These are phyloP conservation scores for Oligia latruncula DNA, from an alignment of 2,888 invertebrate species.

Conservation along the genomic window DNA sequence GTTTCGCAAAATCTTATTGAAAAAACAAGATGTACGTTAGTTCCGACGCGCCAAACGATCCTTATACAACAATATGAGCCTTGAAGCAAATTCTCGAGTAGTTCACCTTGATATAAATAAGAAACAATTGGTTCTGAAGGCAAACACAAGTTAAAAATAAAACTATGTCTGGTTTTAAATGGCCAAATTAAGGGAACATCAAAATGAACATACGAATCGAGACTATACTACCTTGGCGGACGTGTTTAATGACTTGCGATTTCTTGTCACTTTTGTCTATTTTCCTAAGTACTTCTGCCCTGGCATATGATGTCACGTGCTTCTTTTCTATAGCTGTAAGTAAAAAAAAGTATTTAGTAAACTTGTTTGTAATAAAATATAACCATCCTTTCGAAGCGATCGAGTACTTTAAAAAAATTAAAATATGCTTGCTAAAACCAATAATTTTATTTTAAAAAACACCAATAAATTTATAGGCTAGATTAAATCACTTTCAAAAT, in stretches of 20 bases:
- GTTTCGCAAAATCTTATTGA: neutral
- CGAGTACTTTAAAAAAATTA: no score
- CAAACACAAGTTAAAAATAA: neutral
- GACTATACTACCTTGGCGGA: constrained; percentile 18
- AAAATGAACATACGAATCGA: neutral
- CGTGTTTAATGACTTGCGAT: constrained; percentile 27
- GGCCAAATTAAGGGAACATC: neutral
- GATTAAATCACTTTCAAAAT: neutral
- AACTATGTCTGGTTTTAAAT: neutral
- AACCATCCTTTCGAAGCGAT: rapidly evolving
- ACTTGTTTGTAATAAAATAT: no score
- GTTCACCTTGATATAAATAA: neutral
- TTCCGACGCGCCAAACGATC: neutral
- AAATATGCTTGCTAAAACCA: neutral
- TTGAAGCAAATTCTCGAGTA: neutral
- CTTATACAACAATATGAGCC: neutral
- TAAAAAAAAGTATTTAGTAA: no score
- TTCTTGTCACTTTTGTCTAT: constrained; percentile 25
- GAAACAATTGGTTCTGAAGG: no score
- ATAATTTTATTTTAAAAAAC: neutral
- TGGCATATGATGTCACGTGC: constrained; percentile 26
- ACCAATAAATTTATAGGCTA: neutral
- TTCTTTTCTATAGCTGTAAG: constrained; percentile 43
- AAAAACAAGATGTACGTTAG: neutral
- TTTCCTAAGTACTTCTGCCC: constrained; percentile 36